A percentile compares a stretch with the other conserved stretches of the same genome.
Conservation (phyloP, 2,113 vertebrate species). For the Struthidea cinerea region DNA sequence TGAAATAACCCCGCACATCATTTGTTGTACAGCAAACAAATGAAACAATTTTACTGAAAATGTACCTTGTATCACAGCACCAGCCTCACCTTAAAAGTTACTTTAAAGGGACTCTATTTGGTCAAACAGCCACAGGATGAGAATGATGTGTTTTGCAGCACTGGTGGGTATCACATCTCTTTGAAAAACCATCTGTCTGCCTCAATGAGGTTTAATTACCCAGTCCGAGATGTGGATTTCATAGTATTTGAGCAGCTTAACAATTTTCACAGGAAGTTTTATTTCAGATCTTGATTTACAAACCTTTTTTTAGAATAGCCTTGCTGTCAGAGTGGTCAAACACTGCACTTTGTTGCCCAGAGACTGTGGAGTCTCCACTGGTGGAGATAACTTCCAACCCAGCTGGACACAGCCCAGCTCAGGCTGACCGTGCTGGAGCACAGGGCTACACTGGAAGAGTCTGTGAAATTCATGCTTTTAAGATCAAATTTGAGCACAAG, state of each 20-base stretch:
- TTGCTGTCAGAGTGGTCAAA: neutral
- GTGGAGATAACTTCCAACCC: neutral
- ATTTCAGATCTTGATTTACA: neutral
- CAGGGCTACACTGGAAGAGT: rapidly evolving
- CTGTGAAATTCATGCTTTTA: neutral
- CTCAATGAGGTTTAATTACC: neutral
- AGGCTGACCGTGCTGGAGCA: rapidly evolving
- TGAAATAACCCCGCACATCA: neutral
- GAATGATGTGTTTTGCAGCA: neutral
- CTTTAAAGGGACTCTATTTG: neutral
- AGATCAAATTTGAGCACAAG: neutral
- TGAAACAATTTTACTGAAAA: neutral
- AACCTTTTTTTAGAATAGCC: too few relatives aligned
- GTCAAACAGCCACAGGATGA: neutral
- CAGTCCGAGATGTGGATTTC: neutral
- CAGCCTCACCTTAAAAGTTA: neutral
- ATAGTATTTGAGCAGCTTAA: neutral
- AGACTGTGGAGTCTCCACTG: neutral
- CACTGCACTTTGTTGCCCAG: neutral
- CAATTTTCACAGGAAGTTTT: neutral
- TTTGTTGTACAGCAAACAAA: neutral
- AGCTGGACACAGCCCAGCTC: neutral
- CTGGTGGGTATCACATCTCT: neutral
- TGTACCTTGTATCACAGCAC: neutral
- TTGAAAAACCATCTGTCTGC: neutral